Conservation (phyloP, 2,797 vertebrate genomes). For the Glossophaga mutica region DNA sequence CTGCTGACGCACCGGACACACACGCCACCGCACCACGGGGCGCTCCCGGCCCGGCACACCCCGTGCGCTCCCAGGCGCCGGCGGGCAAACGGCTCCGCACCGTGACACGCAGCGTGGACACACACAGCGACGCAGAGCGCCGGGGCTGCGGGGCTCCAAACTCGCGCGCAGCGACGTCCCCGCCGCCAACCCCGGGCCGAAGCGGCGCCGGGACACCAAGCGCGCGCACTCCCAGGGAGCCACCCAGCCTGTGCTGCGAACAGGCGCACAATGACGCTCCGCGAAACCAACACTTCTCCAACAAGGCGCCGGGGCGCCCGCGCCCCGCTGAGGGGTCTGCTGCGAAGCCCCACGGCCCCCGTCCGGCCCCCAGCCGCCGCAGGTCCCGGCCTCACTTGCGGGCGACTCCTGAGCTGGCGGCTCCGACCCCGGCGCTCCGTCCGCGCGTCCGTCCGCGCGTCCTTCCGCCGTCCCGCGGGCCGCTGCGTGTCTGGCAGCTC, state of each 20-base stretch:
- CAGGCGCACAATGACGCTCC: not conserved
- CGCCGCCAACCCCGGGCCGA: not conserved
- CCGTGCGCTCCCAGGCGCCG: not conserved
- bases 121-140: not conserved
- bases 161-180: not conserved
- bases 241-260: not conserved
- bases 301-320: not conserved
- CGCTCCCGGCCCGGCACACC: not conserved
- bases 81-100: constrained; percentile 23
- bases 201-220: not conserved
- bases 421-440: constrained; percentile 4
- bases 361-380: not conserved
- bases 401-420: constrained; percentile 27
- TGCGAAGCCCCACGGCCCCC: not conserved
- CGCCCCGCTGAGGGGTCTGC: not conserved
- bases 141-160: not conserved
- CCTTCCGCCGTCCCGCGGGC: constrained; percentile 41
- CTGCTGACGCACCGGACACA: not conserved
- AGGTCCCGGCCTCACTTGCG: constrained; percentile 41
- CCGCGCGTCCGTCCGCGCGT: not conserved
- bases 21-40: not conserved
- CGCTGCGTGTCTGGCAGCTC: constrained; percentile 16
- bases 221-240: not conserved
- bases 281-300: not conserved
- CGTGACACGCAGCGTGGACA: not conserved